These are phyloP conservation scores for Strigamia crassipes DNA, from an alignment of 2,888 invertebrate genomes.

Conservation along the genomic window DNA sequence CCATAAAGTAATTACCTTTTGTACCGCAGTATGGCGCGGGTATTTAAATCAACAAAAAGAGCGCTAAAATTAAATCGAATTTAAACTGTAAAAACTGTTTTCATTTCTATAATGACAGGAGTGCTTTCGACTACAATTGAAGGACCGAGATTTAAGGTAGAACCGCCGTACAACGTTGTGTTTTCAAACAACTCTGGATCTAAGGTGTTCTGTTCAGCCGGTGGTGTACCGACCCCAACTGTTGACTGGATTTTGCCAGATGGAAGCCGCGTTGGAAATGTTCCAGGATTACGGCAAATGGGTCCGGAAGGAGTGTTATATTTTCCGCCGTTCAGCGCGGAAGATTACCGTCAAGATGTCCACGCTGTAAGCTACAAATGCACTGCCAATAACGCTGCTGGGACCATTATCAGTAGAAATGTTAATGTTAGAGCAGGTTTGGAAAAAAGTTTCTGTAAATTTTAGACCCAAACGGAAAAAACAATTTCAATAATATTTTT, in stretches of 20 bases:
- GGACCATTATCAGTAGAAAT: conserved; percentile 27
- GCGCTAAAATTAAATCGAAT: not conserved
- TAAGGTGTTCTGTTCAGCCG: not conserved
- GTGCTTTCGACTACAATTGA: not conserved
- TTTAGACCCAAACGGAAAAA: not conserved
- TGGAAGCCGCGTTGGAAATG: not conserved
- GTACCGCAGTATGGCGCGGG: not conserved
- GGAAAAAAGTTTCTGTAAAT: not conserved
- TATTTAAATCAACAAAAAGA: not conserved
- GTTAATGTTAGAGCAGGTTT: conserved; percentile 19
- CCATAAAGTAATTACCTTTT: not conserved
- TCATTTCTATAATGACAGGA: not conserved
- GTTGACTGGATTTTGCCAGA: conserved; percentile 7
- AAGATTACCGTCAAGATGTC: conserved; percentile 11
- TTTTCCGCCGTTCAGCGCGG: not conserved
- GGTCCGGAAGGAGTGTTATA: not conserved
- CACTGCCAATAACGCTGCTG: conserved; percentile 6
- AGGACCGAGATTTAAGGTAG: not conserved
- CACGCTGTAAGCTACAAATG: conserved; percentile 11
- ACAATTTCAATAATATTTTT: not conserved
- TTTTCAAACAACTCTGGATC: conserved; percentile 12
- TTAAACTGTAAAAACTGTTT: not conserved
- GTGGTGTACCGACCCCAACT: not conserved
- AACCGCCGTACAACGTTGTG: conserved; percentile 3
- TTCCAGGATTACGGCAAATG: not conserved